Percentiles rank a stretch among this genome's conserved stretches.
Evolutionary conservation across 2,888 invertebrate species (phyloP).

Genomic region (Atherix ibis): DNA sequence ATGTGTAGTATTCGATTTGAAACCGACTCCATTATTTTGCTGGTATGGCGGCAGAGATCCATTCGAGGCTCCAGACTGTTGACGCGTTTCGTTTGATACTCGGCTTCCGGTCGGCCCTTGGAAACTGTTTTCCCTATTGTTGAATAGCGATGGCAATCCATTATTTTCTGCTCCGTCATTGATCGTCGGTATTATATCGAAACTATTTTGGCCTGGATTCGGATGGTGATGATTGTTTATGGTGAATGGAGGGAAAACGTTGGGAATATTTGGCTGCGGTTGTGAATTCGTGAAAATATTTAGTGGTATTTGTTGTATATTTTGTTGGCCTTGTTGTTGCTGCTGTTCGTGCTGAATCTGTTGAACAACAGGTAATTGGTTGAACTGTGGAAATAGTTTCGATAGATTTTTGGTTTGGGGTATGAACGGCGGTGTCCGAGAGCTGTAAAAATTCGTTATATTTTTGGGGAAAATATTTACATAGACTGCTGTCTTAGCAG

Average conservation of each 20-base stretch:
- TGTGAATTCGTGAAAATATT: background rate
- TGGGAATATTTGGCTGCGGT: too few species aligned
- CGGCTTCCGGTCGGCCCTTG: too few species aligned
- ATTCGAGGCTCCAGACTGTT: background rate
- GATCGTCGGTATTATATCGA: too few species aligned
- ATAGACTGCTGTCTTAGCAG: slow-evolving; percentile 50
- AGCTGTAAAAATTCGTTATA: slow-evolving; percentile 17
- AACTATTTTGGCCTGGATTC: background rate
- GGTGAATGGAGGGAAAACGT: too few species aligned
- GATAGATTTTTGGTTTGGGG: slow-evolving; percentile 25
- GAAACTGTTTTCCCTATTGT: background rate
- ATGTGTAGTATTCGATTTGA: too few species aligned
- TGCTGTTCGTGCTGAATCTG: slow-evolving; percentile 6
- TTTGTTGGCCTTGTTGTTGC: background rate
- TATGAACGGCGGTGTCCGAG: slow-evolving; percentile 24
- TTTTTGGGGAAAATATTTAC: slow-evolving; percentile 37
- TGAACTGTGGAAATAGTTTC: slow-evolving; percentile 27
- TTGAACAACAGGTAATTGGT: slow-evolving; percentile 28
- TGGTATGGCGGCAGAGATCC: too few species aligned
- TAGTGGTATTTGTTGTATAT: background rate
- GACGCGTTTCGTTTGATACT: too few species aligned
- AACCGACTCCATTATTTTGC: background rate
- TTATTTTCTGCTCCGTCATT: background rate
- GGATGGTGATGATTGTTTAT: background rate
- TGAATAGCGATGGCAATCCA: slow-evolving; percentile 2